Evolutionary conservation across 2,888 invertebrate species (phyloP).

Genomic region (Chrysodeixis includens): DNA sequence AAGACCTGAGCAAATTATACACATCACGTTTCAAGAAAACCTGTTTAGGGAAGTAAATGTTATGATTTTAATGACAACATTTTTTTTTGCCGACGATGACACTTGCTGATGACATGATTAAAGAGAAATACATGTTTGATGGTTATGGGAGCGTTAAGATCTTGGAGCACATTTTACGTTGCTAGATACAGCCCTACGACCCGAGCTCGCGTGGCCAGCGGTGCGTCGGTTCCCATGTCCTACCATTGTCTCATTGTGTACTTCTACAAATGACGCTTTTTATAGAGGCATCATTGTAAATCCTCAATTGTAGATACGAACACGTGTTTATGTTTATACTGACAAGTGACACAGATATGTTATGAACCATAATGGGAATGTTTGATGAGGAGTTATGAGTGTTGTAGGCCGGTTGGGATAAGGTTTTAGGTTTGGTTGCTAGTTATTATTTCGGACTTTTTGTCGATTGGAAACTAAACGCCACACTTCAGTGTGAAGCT

Average conservation of each 20-base stretch:
- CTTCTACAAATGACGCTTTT: conserved; percentile 41
- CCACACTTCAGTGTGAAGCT: too few relatives aligned
- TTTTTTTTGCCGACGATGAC: too few relatives aligned
- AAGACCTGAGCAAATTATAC: too few relatives aligned
- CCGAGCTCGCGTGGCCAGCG: conserved; percentile 11
- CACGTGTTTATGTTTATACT: conserved; percentile 13
- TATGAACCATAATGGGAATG: background rate
- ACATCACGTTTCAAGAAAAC: too few relatives aligned
- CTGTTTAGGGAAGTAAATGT: background rate
- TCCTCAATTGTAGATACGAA: conserved; percentile 22
- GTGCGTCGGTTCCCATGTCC: conserved; percentile 58
- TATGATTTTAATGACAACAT: background rate
- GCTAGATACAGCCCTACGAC: conserved; percentile 36
- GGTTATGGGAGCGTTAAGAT: background rate
- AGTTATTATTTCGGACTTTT: too few relatives aligned
- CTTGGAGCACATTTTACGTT: background rate
- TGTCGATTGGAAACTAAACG: too few relatives aligned
- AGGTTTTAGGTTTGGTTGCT: too few relatives aligned
- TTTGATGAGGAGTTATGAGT: background rate
- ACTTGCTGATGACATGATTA: too few relatives aligned
- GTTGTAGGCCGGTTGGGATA: background rate
- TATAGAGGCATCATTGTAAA: conserved; percentile 37
- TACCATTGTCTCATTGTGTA: conserved; percentile 58
- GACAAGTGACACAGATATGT: conserved; percentile 9
- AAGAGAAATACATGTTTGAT: background rate